Evolutionary conservation across 2,888 invertebrate genomes (phyloP), one percentile per base, ranked within the genome.

Genomic region (Lasioglossum figueresi): DNA sequence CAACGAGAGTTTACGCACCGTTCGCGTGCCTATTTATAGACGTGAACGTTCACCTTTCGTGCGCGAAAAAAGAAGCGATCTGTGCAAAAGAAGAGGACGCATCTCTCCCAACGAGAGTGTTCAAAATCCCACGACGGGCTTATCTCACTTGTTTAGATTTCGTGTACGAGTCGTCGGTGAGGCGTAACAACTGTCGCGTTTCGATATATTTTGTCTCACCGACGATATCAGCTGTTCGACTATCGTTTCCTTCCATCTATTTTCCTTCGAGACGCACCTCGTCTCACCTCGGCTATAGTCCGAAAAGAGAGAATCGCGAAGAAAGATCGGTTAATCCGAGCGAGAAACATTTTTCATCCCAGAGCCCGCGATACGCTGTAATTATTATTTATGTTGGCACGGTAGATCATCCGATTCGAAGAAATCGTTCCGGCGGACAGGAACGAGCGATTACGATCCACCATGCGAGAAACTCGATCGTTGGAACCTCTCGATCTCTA

Each of bases 1-100:
- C 79, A 79, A 83, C 76, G 68, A 86, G 71, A 79, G 88, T 88
- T 84, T 76, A 88, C 83, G 88, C 87, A 83, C 77, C 56, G 79
- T 89, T 88, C 83, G 56, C 52, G 45, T 43, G 52, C 82, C 90
- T 90, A 90, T 90, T 90, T 87, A 90, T 85, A 86, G 70, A 86
- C 66, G 52, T 45, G 74, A 78, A 79, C 84, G 86, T 83, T 83
- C 87, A 80, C 80, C 83, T 86, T 87, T 86, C 72, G 27, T 63
- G 48, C 52, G 14, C 72, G 23, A 16, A 71, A 19, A 8, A 27
- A 56, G 43, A 40, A 27, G 12, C 31, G 31, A 34, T 63, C 31
- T 16, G 19, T 14, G 23, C 43, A 31, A 37, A 48, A 48, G n/a
- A 43, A 37, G 48, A 31, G 23, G 71, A 23, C 23, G n/a, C 31